A percentile compares a stretch with the other conserved stretches of the same genome.
Evolutionary conservation across 2,113 vertebrate genomes (phyloP).

Genomic region (Phoenicopterus ruber): DNA sequence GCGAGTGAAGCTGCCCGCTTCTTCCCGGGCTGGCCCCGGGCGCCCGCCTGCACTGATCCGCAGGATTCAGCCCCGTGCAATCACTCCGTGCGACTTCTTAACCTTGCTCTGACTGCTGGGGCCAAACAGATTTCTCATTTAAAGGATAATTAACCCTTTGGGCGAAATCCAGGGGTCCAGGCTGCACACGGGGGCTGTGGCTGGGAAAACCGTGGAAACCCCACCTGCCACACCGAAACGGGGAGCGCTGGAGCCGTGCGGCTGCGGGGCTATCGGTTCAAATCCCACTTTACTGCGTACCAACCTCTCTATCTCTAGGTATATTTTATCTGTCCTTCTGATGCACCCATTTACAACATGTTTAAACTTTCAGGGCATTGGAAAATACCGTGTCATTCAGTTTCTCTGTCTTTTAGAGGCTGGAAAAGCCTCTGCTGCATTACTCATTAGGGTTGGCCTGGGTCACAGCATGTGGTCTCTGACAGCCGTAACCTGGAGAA

Average conservation of each 20-base stretch:
- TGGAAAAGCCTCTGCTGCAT: not conserved
- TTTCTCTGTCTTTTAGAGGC: not conserved
- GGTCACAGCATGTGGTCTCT: not conserved
- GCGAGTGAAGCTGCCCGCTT: not conserved
- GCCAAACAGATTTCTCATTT: not conserved
- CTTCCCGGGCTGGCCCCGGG: not conserved
- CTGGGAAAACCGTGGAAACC: not conserved
- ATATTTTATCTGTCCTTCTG: not conserved
- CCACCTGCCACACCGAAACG: rapidly evolving
- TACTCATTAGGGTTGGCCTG: not conserved
- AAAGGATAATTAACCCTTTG: not conserved
- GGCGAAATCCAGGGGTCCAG: not conserved
- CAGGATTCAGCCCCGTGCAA: not conserved
- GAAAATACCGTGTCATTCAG: rapidly evolving
- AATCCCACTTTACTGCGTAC: not conserved
- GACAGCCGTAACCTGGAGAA: not conserved
- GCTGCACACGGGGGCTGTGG: rapidly evolving
- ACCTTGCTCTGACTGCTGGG: not conserved
- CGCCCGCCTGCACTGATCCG: rapidly evolving
- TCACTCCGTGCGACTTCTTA: not conserved
- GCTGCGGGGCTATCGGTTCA: not conserved
- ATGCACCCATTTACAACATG: rapidly evolving
- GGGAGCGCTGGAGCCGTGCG: not conserved
- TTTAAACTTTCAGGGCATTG: not conserved
- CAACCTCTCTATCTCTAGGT: not conserved